Conservation (phyloP, 1,140 invertebrate species). For the Temnothorax longispinosus region DNA sequence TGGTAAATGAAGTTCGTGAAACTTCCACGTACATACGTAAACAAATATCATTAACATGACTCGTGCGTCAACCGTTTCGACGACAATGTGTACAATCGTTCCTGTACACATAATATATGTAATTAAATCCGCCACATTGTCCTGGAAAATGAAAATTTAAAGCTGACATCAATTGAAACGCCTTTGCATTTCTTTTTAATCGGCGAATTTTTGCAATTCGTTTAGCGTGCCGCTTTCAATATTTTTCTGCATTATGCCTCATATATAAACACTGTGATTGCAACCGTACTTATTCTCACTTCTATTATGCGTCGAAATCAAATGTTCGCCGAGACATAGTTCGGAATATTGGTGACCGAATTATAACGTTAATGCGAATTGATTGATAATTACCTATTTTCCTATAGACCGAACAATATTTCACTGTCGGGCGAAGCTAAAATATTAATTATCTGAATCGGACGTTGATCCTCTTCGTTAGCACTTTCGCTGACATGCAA, state of each 20-base stretch:
- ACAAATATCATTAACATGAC: conserved; percentile 59
- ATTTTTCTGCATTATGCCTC: background rate
- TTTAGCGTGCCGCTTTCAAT: background rate
- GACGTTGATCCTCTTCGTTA: conserved; percentile 21
- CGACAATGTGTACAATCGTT: conserved; percentile 44
- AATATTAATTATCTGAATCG: conserved; percentile 30
- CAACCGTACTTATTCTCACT: conserved; percentile 22
- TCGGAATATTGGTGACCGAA: conserved; percentile 20
- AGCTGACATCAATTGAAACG: conserved; percentile 7
- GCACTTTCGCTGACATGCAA: conserved; percentile 30
- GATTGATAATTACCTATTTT: conserved; percentile 53
- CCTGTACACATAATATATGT: conserved; percentile 51
- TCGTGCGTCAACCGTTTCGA: conserved; percentile 28
- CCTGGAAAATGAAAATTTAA: conserved; percentile 48
- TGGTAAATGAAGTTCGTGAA: conserved; percentile 58
- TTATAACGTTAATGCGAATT: conserved; percentile 34
- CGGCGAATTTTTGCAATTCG: conserved; percentile 23
- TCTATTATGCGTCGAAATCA: conserved; percentile 28
- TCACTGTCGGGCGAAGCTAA: conserved; percentile 10
- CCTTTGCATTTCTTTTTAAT: conserved; percentile 1
- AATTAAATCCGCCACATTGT: conserved; percentile 55
- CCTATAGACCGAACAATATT: conserved; percentile 29
- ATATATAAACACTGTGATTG: conserved; percentile 5
- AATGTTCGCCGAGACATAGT: background rate
- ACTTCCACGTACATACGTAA: conserved; percentile 47